A percentile compares a stretch with the other conserved stretches of the same genome.
Conservation (phyloP, 2,113 vertebrate genomes). For the Microcebus jonahi region DNA sequence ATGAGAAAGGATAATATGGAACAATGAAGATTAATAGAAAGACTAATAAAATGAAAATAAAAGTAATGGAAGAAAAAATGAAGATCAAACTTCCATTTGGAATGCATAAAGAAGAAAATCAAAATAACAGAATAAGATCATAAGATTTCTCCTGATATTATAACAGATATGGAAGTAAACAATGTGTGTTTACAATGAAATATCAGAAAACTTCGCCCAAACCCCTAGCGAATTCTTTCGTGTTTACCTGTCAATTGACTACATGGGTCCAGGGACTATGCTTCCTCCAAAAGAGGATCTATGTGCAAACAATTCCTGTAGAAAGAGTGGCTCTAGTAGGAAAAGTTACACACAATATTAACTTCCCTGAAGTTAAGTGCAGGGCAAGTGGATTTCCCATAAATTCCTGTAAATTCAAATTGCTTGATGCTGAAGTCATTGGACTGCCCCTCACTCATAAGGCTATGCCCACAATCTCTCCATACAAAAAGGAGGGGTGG, state of each 20-base stretch:
- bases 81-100: background rate
- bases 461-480: background rate
- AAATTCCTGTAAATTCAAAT: background rate
- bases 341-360: background rate
- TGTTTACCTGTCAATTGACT: background rate
- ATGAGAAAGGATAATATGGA: background rate
- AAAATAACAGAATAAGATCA: background rate
- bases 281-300: background rate
- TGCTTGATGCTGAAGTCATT: background rate
- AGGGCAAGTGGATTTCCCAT: background rate
- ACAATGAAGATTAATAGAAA: background rate
- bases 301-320: background rate
- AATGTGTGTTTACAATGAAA: background rate
- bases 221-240: background rate
- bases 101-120: background rate
- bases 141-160: background rate
- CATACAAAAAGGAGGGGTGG: fast-evolving
- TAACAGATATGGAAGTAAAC: background rate
- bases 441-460: background rate
- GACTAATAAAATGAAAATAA: background rate
- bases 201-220: background rate
- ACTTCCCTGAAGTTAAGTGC: background rate
- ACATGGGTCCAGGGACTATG: no score
- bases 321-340: background rate
- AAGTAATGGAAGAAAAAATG: background rate